Evolutionary conservation across 2,888 invertebrate genomes (phyloP), one percentile per base, ranked within the genome.

Genomic region (Latrodectus hesperus): DNA sequence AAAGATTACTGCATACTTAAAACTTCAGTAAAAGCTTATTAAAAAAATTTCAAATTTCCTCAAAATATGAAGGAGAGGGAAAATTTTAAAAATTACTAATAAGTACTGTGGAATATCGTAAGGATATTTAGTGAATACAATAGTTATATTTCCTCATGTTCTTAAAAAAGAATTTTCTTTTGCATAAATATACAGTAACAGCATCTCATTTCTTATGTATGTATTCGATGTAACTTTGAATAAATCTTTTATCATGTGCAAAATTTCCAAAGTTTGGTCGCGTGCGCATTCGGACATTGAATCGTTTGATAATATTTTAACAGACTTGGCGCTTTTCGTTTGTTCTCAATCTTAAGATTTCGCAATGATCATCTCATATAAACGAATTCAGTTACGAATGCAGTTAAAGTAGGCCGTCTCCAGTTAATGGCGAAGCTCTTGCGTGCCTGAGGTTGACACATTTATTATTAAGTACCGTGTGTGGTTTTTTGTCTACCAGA

Each of bases 401-500:
- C 16, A 79, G 75, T 22, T 22, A 53, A 83, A 70, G 65, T 70
- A 55, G 70, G 75, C 38, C 75, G 64, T 51, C 17, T 51, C 22
- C 22, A 22, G 64, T 76, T 64, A 73, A 80, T 80, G 73, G 75
- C 26, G 64, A 76, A 65, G 64, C 38, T 49, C 17, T 76, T 17
- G 75, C 75, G 75, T 76, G 75, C 75, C 38, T 49, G 9, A 22
- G 26, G 75, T 64, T 80, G 72, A 85, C 85, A 85, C 85, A 85
- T 75, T 85, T 85, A 85, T 80, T 85, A 80, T 71, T 79, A 80
- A 76, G 79, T 80, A 75, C 75, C 52, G 67, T 49, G 49, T 22
- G 22, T 22, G 73, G 22, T 68, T 76, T 84, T 85, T 71, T 85
- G 64, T 79, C 79, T 74, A 68, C 49, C 38, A 74, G 84, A 74